A percentile compares a stretch with the other conserved stretches of the same genome.
These are phyloP conservation scores for Leptinotarsa defecta DNA, from an alignment of 1,140 invertebrate species.

Conservation along the genomic window DNA sequence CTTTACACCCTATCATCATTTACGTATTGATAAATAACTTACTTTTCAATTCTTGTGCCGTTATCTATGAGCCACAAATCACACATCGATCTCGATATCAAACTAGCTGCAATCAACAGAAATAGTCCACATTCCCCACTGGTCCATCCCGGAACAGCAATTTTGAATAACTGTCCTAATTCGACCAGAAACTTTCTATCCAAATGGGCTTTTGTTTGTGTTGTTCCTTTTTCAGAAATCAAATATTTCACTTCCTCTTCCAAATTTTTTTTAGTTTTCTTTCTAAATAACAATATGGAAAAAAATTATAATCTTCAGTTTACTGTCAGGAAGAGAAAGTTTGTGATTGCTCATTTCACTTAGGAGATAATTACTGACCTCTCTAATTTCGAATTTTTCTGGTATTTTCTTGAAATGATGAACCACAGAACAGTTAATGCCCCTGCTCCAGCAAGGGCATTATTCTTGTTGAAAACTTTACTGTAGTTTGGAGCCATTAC, in stretches of 20 bases:
- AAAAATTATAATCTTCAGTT: background rate
- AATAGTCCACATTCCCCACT: conserved; percentile 79
- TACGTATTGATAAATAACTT: conserved; percentile 28
- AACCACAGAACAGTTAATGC: conserved; percentile 62
- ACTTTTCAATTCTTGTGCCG: conserved; percentile 92
- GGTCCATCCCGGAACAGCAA: conserved; percentile 81
- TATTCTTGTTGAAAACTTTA: conserved; percentile 64
- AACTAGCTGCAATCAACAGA: conserved; percentile 76
- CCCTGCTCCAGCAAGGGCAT: conserved; percentile 61
- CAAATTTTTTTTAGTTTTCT: conserved; percentile 49
- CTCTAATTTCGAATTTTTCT: conserved; percentile 52
- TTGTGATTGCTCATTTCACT: background rate
- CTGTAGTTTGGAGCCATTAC: conserved; percentile 66
- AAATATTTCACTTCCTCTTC: conserved; percentile 77
- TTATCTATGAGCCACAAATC: conserved; percentile 98
- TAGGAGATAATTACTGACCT: conserved; percentile 35
- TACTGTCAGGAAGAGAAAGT: conserved; percentile 3
- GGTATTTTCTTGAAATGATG: conserved; percentile 58
- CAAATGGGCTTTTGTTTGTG: conserved; percentile 79
- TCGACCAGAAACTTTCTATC: conserved; percentile 83
- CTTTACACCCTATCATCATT: too few species aligned
- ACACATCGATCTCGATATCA: conserved; percentile 88
- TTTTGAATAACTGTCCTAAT: conserved; percentile 75
- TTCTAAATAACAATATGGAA: conserved; percentile 38
- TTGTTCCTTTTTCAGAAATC: conserved; percentile 72